Base-by-base conservation (phyloP, 37 sponge, comb jelly and placozoan species). In the Beroe forskalii region DNA sequence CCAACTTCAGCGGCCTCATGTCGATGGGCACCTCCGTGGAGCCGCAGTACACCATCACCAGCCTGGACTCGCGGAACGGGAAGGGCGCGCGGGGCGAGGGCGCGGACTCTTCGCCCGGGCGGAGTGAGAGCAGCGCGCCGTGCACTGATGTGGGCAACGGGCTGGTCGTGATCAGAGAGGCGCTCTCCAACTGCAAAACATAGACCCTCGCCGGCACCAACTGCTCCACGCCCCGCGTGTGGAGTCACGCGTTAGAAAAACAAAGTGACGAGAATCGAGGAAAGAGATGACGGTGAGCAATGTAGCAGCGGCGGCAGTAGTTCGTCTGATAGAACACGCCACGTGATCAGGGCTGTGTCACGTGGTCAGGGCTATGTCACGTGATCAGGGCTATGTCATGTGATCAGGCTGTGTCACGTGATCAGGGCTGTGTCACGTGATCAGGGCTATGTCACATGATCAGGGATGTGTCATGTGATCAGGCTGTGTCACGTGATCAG, bases 1-100 rank as follows among this genome's bases (percentile, higher is more conserved):
- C 86, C 3, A 80, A 80, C 42, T 43, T 80, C 23, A 37, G 86
- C 35, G 40, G 86, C 4, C 40, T 80, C 1, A 69, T 69, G 72
- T 69, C 72, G 17, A 41, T 80, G 86, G 30, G 55, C 43, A 42
- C 48, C 22, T 44, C 86, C 19, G 86, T 80, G 55, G 86, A 80
- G 55, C 86, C 86, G 24, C 86, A 80, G 30, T 80, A 80, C 86
- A 80, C 86, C 30, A 80, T 80, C 12, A 80, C 86, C 2, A 80
- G 86, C 42, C 86, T 80, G n/a, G 86, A 80, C 40, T 80, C 86
- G 8, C 44, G 86, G 30, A 80, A 38, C 40, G 86, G 40, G 12
- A 80, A 80, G 55, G n/a, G 55, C 1, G 28, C 1, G 6, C 35
- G 19, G 38, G 39, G 36, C 2, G 32, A 69, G 27, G 19, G 19